These are phyloP conservation scores for Lepilemur septentrionalis DNA, from an alignment of 2,797 vertebrate genomes.

Conservation along the genomic window DNA sequence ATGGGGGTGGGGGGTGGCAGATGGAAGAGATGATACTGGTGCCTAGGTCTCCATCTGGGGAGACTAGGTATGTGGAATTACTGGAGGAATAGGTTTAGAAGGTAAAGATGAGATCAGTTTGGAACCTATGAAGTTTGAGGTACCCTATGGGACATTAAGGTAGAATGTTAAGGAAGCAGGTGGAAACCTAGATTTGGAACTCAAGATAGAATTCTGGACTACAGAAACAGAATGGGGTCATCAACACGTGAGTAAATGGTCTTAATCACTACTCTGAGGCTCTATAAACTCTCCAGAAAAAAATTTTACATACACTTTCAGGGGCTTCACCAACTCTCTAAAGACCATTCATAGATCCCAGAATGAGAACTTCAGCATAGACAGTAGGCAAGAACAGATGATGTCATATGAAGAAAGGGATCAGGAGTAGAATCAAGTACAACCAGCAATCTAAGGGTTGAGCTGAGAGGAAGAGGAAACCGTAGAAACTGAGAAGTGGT, in stretches of 20 bases:
- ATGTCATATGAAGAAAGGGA: neutral
- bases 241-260: neutral
- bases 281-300: neutral
- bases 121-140: neutral
- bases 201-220: neutral
- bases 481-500: neutral
- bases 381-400: neutral
- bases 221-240: neutral
- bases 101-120: neutral
- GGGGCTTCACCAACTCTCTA: neutral
- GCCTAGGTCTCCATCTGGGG: neutral
- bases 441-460: neutral
- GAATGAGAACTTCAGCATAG: neutral
- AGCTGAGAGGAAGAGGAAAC: neutral
- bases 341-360: neutral
- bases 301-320: neutral
- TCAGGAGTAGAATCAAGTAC: neutral
- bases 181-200: neutral
- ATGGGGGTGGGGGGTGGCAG: fast-evolving
- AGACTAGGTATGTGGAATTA: neutral
- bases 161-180: neutral
- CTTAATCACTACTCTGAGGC: neutral
- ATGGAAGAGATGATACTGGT: neutral
- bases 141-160: neutral
- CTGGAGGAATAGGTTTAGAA: neutral